These are phyloP conservation scores for Nothura maculosa DNA, from an alignment of 2,797 vertebrate species.

Conservation along the genomic window DNA sequence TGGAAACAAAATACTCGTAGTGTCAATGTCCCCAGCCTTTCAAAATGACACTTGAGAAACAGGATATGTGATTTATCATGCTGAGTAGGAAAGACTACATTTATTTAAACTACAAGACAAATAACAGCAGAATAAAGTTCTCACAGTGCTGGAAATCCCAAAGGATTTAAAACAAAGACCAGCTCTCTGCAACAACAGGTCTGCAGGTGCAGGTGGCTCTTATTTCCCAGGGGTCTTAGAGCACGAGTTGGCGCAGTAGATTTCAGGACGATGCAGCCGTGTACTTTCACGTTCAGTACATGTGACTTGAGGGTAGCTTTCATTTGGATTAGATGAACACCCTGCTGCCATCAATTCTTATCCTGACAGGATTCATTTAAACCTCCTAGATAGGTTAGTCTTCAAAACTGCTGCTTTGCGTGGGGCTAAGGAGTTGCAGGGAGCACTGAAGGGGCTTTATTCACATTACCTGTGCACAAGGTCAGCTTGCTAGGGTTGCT, in stretches of 20 bases:
- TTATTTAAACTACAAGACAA: neutral
- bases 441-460: neutral
- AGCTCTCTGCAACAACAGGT: neutral
- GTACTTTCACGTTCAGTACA: neutral
- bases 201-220: neutral
- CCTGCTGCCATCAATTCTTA: neutral
- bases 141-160: neutral
- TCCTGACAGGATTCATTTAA: neutral
- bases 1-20: neutral
- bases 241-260: neutral
- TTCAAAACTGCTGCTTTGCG: neutral
- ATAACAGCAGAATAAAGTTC: slow-evolving; percentile 14
- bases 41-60: slow-evolving; percentile 1
- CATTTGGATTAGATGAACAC: neutral
- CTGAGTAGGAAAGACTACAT: neutral
- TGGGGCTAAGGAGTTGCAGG: rapidly evolving
- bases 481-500: rapidly evolving
- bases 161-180: neutral
- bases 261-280: neutral
- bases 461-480: neutral
- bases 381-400: neutral
- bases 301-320: neutral
- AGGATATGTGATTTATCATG: slow-evolving; percentile 2
- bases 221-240: neutral
- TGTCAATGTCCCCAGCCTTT: neutral